phyloP scores from a whole-genome alignment of 2,113 vertebrate genomes.

The Sprattus sprattus region DNA sequence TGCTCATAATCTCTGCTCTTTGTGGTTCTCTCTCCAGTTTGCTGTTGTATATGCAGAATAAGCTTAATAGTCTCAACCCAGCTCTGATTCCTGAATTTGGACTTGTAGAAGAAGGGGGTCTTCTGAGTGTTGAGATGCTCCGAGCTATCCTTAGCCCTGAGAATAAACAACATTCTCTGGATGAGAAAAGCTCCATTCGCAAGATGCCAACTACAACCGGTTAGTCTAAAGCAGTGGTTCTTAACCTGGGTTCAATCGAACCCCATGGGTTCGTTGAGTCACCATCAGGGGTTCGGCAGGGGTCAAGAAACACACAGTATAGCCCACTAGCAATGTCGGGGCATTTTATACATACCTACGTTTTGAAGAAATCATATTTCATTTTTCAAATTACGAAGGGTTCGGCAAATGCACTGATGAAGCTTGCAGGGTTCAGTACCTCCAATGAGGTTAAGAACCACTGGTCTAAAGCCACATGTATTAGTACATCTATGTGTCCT shows the following conservation, averaged over 20 bases:
- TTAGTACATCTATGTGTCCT: background rate
- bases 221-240: conserved; percentile 28
- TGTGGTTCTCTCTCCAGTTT: conserved; percentile 34
- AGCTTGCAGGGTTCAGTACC: no score
- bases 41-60: conserved; percentile 49
- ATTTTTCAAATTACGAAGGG: no score
- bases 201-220: conserved; percentile 29
- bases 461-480: no score
- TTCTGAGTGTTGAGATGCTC: conserved; percentile 23
- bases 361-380: no score
- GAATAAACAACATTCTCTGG: background rate
- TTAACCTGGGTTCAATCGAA: no score
- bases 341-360: no score
- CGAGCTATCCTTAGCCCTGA: conserved; percentile 19
- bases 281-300: no score
- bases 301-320: no score
- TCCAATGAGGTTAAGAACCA: no score
- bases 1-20: background rate
- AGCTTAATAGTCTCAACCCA: conserved; percentile 6
- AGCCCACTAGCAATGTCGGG: no score
- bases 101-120: conserved; percentile 30
- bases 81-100: conserved; percentile 16
- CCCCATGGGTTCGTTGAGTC: no score
- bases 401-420: no score
- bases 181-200: background rate